Base-by-base conservation (phyloP, 2,113 vertebrate genomes). In the Thunnus thynnus region DNA sequence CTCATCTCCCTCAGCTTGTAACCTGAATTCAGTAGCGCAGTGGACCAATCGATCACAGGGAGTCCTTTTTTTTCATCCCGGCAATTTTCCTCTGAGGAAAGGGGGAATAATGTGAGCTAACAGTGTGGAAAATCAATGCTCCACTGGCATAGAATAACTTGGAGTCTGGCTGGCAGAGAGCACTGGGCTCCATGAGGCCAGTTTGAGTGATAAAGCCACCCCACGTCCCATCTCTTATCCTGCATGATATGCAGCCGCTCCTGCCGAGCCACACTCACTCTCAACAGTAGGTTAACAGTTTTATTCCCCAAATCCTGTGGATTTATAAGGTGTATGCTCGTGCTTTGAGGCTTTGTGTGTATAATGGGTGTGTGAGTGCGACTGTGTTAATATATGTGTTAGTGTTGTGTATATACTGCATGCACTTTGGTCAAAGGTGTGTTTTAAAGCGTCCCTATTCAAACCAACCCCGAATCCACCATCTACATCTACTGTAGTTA, bases 51-150 rank as follows among this genome's bases (percentile, higher is more conserved):
- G 91, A 94, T 94, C 92, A 93, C 77, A 76, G 89, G 89, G 91
- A 93, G 92, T 90, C 87, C 88, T 93, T 90, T 82, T 91, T 87
- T 85, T 89, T 86, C 78, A 90, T 89, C 86, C 85, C 57, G 5
- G 90, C 91, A 93, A 93, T 92, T 93, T 93, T 93, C 91, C 88
- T 90, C 89, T 85, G 89, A 93, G 90, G 92, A 92, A 92, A 93
- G 86, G 75, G 85, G 92, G 91, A 90, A 93, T 93, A 93, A 94
- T 94, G 92, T 93, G 93, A 93, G 92, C 92, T 93, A 94, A 94
- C 93, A 93, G 91, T 93, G 93, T 93, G 91, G 92, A 93, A 93
- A 93, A 94, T 93, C 92, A 94, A 93, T 94, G 92, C 91, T 92
- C 86, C 90, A 89, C 90, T 93, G 87, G 92, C 93, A 89, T 88